A percentile compares a stretch with the other conserved stretches of the same genome.
These are phyloP conservation scores for Gandaritis pyraliata DNA, from an alignment of 2,888 invertebrate species.

Conservation along the genomic window DNA sequence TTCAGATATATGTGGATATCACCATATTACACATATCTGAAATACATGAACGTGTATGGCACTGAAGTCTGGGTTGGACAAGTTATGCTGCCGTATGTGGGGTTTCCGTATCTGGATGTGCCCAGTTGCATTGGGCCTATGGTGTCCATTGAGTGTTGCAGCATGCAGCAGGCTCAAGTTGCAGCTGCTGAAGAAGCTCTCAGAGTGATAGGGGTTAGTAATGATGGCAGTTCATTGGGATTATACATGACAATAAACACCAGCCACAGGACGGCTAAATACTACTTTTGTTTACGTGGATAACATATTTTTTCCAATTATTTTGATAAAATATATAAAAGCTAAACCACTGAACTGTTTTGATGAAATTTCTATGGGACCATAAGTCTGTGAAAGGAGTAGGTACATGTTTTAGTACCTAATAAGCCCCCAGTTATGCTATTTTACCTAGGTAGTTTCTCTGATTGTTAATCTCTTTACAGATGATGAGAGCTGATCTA, in stretches of 20 bases:
- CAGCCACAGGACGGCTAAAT: too few species aligned
- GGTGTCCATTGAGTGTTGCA: constrained; percentile 54
- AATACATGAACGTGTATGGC: constrained; percentile 55
- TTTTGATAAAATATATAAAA: too few species aligned
- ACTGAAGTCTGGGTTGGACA: constrained; percentile 62
- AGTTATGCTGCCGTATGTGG: constrained; percentile 68
- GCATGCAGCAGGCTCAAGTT: constrained; percentile 63
- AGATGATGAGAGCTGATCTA: constrained; percentile 60
- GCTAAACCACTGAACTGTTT: too few species aligned
- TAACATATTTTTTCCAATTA: too few species aligned
- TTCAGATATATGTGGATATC: constrained; percentile 70
- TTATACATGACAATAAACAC: too few species aligned
- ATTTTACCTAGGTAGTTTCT: too few species aligned
- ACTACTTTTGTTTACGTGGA: too few species aligned
- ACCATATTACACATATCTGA: constrained; percentile 68
- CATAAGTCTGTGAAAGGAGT: too few species aligned
- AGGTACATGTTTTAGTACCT: not conserved
- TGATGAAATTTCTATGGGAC: too few species aligned
- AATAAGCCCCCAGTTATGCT: too few species aligned
- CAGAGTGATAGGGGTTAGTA: constrained; percentile 63
- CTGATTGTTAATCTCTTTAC: constrained; percentile 16
- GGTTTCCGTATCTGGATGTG: constrained; percentile 54
- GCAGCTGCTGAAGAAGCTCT: constrained; percentile 70
- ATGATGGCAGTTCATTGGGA: too few species aligned
- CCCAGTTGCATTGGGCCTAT: constrained; percentile 65